A percentile compares a stretch with the other conserved stretches of the same genome.
Evolutionary conservation across 2,113 vertebrate genomes (phyloP).

Genomic region (Atherinomorus stipes): DNA sequence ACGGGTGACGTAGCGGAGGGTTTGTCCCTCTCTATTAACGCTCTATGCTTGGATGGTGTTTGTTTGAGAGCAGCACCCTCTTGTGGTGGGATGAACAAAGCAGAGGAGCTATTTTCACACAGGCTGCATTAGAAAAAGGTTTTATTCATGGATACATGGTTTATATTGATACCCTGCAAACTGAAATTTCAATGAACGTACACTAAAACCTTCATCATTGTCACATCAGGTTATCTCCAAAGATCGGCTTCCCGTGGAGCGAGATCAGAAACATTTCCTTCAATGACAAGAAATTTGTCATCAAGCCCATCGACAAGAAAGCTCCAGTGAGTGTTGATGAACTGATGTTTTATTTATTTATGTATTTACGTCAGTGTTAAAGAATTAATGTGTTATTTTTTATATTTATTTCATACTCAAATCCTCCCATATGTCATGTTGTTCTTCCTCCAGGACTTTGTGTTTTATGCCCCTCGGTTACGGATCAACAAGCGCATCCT

Average conservation of each 20-base stretch:
- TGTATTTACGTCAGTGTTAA: slow-evolving; percentile 89
- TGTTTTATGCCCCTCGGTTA: slow-evolving; percentile 95
- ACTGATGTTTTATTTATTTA: background rate
- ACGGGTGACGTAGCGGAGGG: too few relatives aligned
- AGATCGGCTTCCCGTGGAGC: slow-evolving; percentile 99
- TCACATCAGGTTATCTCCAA: slow-evolving; percentile 91
- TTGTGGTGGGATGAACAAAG: background rate
- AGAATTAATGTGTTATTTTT: too few relatives aligned
- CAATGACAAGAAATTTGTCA: slow-evolving; percentile 98
- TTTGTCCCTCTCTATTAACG: too few relatives aligned
- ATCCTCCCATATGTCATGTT: background rate
- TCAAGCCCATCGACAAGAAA: slow-evolving; percentile 98
- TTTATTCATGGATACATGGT: background rate
- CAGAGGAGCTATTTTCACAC: background rate
- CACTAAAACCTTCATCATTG: background rate
- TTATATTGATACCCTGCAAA: background rate
- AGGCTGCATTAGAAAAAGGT: background rate
- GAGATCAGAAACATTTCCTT: slow-evolving; percentile 99
- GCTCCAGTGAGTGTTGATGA: slow-evolving; percentile 88
- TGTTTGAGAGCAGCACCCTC: slow-evolving; percentile 27
- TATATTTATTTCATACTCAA: background rate
- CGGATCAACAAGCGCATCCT: slow-evolving; percentile 98
- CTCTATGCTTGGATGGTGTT: background rate
- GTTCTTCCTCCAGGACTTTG: slow-evolving; percentile 88
- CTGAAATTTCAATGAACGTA: background rate